These are phyloP conservation scores for Enteromius trimaculatus DNA, from an alignment of 2,797 vertebrate species.

Conservation along the genomic window DNA sequence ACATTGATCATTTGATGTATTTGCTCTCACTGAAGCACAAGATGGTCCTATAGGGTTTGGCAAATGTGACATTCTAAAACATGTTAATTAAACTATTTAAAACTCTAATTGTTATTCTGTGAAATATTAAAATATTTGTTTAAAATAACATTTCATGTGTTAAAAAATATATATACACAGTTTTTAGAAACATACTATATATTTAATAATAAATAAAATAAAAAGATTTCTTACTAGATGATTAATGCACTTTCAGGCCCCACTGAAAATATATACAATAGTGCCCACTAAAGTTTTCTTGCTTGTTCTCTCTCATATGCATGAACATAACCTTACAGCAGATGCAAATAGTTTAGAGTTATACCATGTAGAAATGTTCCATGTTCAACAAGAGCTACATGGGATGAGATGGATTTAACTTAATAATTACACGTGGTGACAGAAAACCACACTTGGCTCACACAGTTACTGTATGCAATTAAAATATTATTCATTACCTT, in stretches of 20 bases:
- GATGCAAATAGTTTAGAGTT: conserved; percentile 10
- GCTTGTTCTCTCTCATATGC: neutral
- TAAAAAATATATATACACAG: neutral
- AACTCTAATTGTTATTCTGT: neutral
- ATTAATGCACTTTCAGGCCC: neutral
- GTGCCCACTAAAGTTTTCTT: neutral
- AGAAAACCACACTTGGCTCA: conserved; percentile 77
- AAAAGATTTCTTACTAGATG: neutral
- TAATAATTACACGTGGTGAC: conserved; percentile 83
- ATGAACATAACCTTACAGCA: neutral
- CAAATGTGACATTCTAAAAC: neutral
- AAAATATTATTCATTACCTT: conserved; percentile 88
- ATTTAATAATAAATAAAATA: neutral
- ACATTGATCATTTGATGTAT: conserved; percentile 8
- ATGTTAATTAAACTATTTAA: neutral
- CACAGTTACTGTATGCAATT: conserved; percentile 84
- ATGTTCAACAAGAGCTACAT: conserved; percentile 45
- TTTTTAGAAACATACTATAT: neutral
- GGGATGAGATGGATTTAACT: conserved; percentile 61
- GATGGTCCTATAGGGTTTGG: neutral
- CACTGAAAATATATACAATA: neutral
- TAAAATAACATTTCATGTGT: no score
- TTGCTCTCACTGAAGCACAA: neutral
- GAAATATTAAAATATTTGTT: neutral
- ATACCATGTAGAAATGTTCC: conserved; percentile 4